Evolutionary conservation across 2,113 vertebrate genomes (phyloP).

Genomic region (Garra rufa): DNA sequence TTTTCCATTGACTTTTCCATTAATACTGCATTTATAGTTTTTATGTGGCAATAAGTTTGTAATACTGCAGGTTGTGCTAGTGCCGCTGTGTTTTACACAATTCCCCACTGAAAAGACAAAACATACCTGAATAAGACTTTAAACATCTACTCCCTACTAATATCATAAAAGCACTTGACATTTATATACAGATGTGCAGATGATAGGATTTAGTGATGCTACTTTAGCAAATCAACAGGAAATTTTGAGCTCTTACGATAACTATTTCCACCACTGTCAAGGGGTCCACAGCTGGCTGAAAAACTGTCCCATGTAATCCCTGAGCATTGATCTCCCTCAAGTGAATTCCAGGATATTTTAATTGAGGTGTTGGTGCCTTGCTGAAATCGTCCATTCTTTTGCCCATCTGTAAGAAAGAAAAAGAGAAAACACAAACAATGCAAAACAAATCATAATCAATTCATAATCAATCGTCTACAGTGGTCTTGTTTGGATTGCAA

Average conservation of each 20-base stretch:
- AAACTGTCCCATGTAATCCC: neutral
- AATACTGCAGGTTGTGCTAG: too few relatives aligned
- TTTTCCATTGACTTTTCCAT: too few relatives aligned
- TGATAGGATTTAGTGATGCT: neutral
- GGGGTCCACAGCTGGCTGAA: too few relatives aligned
- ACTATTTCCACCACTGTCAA: too few relatives aligned
- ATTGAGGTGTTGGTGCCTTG: fast-evolving
- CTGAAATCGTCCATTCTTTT: neutral
- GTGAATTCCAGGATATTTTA: neutral
- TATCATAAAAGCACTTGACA: neutral
- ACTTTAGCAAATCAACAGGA: neutral
- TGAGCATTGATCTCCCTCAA: neutral
- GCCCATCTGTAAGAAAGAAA: neutral
- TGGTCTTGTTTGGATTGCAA: too few relatives aligned
- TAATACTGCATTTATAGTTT: too few relatives aligned
- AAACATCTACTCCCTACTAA: neutral
- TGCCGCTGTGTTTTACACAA: too few relatives aligned
- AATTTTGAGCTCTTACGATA: neutral
- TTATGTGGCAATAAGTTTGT: too few relatives aligned
- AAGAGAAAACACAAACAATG: neutral
- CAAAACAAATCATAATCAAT: neutral
- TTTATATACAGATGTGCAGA: neutral
- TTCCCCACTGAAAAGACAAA: too few relatives aligned
- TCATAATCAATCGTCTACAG: too few relatives aligned
- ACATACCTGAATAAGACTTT: neutral